Evolutionary conservation across 2,113 vertebrate genomes (phyloP).

Genomic region (Pelobates fuscus): DNA sequence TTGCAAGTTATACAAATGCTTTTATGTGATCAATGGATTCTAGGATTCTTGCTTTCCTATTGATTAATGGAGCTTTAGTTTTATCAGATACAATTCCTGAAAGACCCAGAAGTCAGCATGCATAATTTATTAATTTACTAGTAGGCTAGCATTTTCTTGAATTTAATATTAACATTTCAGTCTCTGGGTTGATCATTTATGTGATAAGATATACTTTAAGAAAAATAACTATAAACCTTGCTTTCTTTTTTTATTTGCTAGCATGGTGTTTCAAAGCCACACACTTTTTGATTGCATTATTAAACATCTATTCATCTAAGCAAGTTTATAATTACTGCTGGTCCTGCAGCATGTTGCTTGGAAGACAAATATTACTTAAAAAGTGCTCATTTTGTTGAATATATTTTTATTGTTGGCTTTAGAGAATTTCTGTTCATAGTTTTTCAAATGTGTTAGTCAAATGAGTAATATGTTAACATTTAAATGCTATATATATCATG

Average conservation of each 20-base stretch:
- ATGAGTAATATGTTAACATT: no score
- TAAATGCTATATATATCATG: no score
- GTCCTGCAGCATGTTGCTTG: no score
- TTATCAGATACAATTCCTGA: neutral
- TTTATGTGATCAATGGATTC: neutral
- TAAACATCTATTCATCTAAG: no score
- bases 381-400: no score
- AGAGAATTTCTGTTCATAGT: no score
- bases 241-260: neutral
- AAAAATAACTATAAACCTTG: neutral
- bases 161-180: conserved; percentile 2
- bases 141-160: neutral
- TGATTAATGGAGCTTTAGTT: neutral
- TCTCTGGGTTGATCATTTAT: neutral
- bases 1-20: neutral
- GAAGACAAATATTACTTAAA: no score
- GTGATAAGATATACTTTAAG: neutral
- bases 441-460: no score
- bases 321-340: no score
- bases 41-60: no score
- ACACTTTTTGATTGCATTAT: no score
- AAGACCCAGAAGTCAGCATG: neutral
- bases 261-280: neutral
- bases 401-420: no score
- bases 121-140: neutral